Evolutionary conservation across 2,113 vertebrate species (phyloP).

Genomic region (Megalops atlanticus): DNA sequence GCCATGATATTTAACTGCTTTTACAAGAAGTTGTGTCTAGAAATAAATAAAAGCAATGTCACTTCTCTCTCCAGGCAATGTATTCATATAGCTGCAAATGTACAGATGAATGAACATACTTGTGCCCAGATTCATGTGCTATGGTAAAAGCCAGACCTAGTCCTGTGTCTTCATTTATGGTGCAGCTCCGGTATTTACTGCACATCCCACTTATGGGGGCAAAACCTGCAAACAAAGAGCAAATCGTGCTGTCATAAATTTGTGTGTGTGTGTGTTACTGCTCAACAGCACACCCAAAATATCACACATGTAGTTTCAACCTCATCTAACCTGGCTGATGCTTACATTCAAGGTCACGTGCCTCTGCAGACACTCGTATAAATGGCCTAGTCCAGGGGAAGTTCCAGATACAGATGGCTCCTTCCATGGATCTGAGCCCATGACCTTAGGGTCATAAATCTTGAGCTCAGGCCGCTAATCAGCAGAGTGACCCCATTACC

Average conservation of each 20-base stretch:
- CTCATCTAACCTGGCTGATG: not conserved
- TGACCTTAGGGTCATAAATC: not conserved
- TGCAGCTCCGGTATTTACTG: constrained; percentile 95
- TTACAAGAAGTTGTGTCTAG: not conserved
- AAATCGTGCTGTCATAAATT: not conserved
- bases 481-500: not conserved
- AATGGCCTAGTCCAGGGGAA: not conserved
- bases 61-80: not conserved
- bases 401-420: not conserved
- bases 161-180: constrained; percentile 97
- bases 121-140: constrained; percentile 97
- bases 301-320: not conserved
- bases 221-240: constrained; percentile 75
- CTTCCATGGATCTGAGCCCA: not conserved
- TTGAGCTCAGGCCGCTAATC: constrained; percentile 26
- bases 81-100: not conserved
- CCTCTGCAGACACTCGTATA: not conserved
- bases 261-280: not conserved
- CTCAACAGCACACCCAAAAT: not conserved
- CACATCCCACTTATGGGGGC: constrained; percentile 99
- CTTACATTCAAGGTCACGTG: not conserved
- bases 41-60: not conserved
- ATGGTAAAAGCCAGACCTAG: constrained; percentile 96
- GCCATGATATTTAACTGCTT: not conserved
- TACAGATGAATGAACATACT: constrained; percentile 72